Percentiles rank a stretch among this genome's conserved stretches.
phyloP scores from a whole-genome alignment of 2,113 vertebrate species.

The Lipophrys pholis region DNA sequence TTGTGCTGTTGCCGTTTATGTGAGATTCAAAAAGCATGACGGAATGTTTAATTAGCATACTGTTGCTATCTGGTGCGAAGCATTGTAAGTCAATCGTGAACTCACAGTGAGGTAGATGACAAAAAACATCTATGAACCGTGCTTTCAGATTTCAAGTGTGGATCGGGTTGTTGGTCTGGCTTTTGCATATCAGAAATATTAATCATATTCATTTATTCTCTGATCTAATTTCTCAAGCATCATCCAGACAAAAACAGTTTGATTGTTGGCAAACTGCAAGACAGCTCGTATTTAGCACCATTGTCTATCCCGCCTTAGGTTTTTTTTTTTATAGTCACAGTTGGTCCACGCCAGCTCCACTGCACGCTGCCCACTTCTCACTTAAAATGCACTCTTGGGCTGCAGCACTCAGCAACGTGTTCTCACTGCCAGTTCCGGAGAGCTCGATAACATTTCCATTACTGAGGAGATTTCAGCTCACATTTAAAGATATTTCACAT shows the following conservation, averaged over 20 bases:
- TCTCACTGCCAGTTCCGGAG: conserved; percentile 31
- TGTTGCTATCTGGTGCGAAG: background rate
- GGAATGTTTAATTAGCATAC: conserved; percentile 55
- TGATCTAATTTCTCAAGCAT: background rate
- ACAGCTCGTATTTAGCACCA: conserved; percentile 20
- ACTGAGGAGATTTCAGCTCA: background rate
- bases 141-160: background rate
- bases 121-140: too few species aligned
- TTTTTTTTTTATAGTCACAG: conserved; percentile 48
- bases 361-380: conserved; percentile 55
- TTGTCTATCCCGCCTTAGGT: conserved; percentile 6
- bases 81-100: conserved; percentile 3
- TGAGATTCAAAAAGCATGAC: conserved; percentile 8
- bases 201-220: background rate
- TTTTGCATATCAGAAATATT: too few species aligned
- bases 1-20: conserved; percentile 13
- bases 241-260: background rate
- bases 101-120: conserved; percentile 1
- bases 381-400: conserved; percentile 53
- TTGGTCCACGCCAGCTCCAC: conserved; percentile 37
- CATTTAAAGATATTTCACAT: conserved; percentile 4
- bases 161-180: background rate
- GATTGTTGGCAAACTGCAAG: conserved; percentile 11
- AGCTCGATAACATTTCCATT: conserved; percentile 10
- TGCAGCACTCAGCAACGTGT: conserved; percentile 50